Conservation (phyloP, 2,113 vertebrate genomes). For the Ahaetulla prasina region DNA sequence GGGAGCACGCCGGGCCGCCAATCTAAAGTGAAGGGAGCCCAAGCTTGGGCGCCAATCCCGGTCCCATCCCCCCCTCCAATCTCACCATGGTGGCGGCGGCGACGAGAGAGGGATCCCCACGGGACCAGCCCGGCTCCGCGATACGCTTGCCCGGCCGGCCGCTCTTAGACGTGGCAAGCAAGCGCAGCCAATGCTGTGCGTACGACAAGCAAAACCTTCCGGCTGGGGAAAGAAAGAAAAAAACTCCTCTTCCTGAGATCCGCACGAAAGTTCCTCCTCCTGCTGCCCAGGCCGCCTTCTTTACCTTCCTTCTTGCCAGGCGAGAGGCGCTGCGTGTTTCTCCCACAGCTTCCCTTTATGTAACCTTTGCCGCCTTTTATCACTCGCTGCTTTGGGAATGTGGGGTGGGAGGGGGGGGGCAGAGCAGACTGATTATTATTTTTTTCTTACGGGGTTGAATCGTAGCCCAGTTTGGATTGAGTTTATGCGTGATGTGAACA, state of each 20-base stretch:
- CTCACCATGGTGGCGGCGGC: neutral
- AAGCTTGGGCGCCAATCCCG: neutral
- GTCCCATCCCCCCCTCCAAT: neutral
- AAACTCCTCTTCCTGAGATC: neutral
- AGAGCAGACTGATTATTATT: neutral
- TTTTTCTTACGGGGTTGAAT: neutral
- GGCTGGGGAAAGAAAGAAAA: neutral
- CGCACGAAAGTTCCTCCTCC: neutral
- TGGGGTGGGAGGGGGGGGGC: neutral
- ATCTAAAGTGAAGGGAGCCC: neutral
- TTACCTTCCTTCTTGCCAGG: neutral
- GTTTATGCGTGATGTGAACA: neutral
- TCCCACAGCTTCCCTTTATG: neutral
- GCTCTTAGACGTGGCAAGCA: slow-evolving; percentile 55
- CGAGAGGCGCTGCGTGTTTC: fast-evolving
- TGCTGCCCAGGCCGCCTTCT: neutral
- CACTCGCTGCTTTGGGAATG: neutral
- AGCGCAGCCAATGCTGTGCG: neutral
- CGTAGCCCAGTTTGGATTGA: neutral
- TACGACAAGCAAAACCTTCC: neutral
- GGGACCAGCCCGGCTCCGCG: too few relatives aligned
- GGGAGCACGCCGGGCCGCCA: neutral
- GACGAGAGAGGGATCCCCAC: neutral
- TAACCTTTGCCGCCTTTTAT: neutral
- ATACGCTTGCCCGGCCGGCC: neutral